Conservation (phyloP, 2,113 vertebrate genomes). For the Elephas maximus region DNA sequence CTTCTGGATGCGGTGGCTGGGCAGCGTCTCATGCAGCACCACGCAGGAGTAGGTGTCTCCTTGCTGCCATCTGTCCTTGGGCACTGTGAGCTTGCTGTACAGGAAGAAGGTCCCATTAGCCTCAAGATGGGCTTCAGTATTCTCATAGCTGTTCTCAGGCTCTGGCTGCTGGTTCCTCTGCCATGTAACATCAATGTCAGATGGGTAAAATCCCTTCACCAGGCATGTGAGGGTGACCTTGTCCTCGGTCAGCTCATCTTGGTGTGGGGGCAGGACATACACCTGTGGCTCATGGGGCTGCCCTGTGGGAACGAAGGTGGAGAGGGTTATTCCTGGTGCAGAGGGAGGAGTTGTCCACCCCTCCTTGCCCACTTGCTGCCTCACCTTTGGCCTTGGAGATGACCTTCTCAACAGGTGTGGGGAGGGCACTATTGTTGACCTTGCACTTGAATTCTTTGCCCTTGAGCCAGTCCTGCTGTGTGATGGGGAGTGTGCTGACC, state of each 20-base stretch:
- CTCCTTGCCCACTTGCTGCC: rapidly evolving
- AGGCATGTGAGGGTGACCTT: neutral
- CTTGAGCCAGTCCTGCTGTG: conserved; percentile 69
- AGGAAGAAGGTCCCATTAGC: neutral
- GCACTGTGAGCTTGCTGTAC: conserved; percentile 70
- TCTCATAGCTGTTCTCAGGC: neutral
- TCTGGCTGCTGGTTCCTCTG: rapidly evolving
- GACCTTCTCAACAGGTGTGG: neutral
- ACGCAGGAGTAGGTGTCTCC: rapidly evolving
- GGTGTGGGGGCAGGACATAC: neutral
- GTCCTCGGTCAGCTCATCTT: rapidly evolving
- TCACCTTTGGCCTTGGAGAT: conserved; percentile 62
- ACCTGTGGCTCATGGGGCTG: neutral
- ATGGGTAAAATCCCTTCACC: neutral
- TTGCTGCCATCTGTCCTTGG: rapidly evolving
- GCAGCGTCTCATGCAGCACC: conserved; percentile 69
- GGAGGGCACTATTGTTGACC: conserved; percentile 54
- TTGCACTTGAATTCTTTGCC: conserved; percentile 75
- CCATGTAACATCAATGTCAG: neutral
- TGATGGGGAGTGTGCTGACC: neutral
- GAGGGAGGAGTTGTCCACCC: neutral
- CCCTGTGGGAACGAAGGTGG: conserved; percentile 27
- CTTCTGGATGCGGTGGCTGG: neutral
- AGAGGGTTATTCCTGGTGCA: neutral
- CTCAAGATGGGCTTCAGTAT: neutral